Evolutionary conservation across 2,113 vertebrate genomes (phyloP).

Genomic region (Mastomys natalensis): DNA sequence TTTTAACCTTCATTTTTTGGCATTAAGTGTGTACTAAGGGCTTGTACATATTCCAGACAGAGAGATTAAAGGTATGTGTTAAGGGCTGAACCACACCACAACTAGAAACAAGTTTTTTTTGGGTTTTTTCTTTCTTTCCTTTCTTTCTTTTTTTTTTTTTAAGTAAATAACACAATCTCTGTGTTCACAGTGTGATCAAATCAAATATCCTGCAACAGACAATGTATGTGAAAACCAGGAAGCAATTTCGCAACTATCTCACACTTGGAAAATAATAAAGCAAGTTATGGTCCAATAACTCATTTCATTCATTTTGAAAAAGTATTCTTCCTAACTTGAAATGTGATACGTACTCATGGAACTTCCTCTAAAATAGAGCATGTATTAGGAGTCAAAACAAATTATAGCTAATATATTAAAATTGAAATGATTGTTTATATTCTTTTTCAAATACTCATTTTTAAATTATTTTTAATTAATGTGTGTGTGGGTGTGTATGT

Average conservation of each 20-base stretch:
- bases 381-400: background rate
- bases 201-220: too few species aligned
- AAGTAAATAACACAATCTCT: too few species aligned
- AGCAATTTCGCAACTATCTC: background rate
- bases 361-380: background rate
- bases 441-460: background rate
- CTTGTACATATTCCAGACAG: too few species aligned
- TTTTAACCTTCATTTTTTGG: too few species aligned
- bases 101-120: too few species aligned
- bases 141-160: too few species aligned
- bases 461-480: background rate
- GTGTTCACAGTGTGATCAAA: too few species aligned
- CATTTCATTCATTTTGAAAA: background rate
- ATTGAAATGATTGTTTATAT: background rate
- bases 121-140: too few species aligned
- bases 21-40: too few species aligned
- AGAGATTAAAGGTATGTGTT: too few species aligned
- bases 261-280: background rate
- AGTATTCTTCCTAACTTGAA: background rate
- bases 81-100: too few species aligned
- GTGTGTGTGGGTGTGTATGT: background rate
- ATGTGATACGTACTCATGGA: background rate
- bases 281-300: background rate
- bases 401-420: background rate
- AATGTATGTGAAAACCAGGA: background rate